Percentiles rank a stretch among this genome's conserved stretches.
phyloP scores from a whole-genome alignment of 92 coral and sea anemone genomes.

The Actinostola sp. region DNA sequence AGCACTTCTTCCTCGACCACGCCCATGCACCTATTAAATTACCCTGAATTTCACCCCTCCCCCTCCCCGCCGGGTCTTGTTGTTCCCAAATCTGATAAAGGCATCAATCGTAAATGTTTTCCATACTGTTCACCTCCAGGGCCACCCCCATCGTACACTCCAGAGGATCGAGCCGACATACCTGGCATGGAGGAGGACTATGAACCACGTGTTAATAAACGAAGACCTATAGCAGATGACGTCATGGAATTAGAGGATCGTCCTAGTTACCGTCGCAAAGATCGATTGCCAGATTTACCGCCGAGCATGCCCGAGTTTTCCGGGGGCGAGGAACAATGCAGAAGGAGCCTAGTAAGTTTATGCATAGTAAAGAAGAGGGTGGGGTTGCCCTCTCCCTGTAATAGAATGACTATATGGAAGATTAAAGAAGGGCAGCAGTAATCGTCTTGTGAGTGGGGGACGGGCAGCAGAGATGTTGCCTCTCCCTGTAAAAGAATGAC shows the following conservation, averaged over 20 bases:
- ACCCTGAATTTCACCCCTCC: too few relatives aligned
- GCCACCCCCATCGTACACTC: slow-evolving; percentile 97
- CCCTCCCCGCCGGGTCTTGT: too few relatives aligned
- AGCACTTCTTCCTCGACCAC: too few relatives aligned
- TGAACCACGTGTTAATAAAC: slow-evolving; percentile 29
- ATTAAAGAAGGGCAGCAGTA: not conserved
- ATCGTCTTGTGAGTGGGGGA: too few relatives aligned
- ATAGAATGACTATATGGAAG: not conserved
- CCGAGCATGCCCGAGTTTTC: slow-evolving; percentile 83
- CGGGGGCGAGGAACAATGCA: slow-evolving; percentile 30
- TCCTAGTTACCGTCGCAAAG: slow-evolving; percentile 58
- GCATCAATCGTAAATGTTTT: too few relatives aligned
- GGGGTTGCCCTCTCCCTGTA: too few relatives aligned
- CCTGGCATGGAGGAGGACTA: slow-evolving; percentile 53
- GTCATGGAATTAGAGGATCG: slow-evolving; percentile 74
- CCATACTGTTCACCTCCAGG: slow-evolving; percentile 64
- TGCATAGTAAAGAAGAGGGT: not conserved
- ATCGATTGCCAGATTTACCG: slow-evolving; percentile 86
- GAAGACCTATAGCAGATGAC: slow-evolving; percentile 39
- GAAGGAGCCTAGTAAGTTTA: slow-evolving; percentile 59
- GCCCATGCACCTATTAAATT: too few relatives aligned
- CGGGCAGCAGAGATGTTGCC: too few relatives aligned
- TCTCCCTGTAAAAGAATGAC: not conserved
- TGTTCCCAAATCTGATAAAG: too few relatives aligned
- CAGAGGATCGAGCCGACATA: slow-evolving; percentile 66